Conservation (phyloP, 2,113 vertebrate species). For the Oxyura jamaicensis region DNA sequence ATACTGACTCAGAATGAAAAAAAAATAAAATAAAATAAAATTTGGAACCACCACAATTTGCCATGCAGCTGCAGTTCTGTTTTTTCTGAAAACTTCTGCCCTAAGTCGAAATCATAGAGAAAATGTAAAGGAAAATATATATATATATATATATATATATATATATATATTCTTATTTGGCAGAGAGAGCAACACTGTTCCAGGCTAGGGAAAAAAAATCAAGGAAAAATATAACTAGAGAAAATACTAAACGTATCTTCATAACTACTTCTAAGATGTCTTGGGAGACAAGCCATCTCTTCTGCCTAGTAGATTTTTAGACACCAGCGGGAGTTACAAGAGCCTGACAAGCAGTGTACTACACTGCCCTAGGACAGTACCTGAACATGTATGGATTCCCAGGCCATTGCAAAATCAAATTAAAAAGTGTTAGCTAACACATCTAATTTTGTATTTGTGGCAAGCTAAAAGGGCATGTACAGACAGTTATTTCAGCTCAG, state of each 20-base stretch:
- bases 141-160: not conserved
- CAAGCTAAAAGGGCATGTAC: not conserved
- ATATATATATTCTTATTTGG: not conserved
- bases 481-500: slow-evolving; percentile 4
- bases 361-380: not conserved
- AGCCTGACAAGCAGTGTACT: not conserved
- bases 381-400: accelerated
- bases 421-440: not conserved
- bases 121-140: not conserved
- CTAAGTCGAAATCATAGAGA: not conserved
- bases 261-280: not conserved
- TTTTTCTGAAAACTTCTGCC: not conserved
- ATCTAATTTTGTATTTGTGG: slow-evolving; percentile 1
- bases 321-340: not conserved
- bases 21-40: no score
- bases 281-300: not conserved
- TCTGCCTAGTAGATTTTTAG: slow-evolving; percentile 8
- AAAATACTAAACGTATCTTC: not conserved
- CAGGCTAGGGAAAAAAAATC: not conserved
- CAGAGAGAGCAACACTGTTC: not conserved
- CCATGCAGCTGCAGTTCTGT: not conserved
- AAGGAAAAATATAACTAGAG: not conserved
- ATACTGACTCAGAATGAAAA: not conserved
- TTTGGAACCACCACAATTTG: not conserved
- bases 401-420: not conserved